Evolutionary conservation across 2,888 invertebrate species (phyloP).

Genomic region (Ornithoptera priamus): DNA sequence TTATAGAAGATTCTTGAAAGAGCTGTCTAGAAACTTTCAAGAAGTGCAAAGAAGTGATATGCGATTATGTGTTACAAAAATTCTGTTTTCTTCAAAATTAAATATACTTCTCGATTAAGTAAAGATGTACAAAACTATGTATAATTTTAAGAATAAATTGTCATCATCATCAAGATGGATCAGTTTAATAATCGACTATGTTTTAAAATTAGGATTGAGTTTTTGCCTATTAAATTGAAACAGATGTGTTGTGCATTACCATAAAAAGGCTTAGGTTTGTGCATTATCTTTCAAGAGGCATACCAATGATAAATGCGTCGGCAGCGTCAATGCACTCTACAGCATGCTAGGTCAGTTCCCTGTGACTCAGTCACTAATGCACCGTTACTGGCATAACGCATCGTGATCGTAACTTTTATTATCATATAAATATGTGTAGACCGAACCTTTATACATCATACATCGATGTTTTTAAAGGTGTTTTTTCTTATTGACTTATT

Average conservation of each 20-base stretch:
- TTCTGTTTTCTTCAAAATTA: too few species aligned
- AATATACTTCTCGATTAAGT: too few species aligned
- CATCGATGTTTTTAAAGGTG: conserved; percentile 33
- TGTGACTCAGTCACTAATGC: conserved; percentile 73
- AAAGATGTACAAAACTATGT: too few species aligned
- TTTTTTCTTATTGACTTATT: background rate
- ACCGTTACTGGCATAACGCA: conserved; percentile 72
- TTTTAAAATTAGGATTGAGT: conserved; percentile 18
- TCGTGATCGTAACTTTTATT: conserved; percentile 60
- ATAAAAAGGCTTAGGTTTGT: conserved; percentile 60
- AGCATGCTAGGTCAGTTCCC: conserved; percentile 80
- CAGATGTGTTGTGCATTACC: conserved; percentile 75
- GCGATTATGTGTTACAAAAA: too few species aligned
- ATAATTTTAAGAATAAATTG: background rate
- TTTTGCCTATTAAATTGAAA: conserved; percentile 51
- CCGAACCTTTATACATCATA: conserved; percentile 1
- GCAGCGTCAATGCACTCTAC: conserved; percentile 75
- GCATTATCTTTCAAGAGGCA: conserved; percentile 76
- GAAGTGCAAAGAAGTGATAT: background rate
- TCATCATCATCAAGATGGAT: background rate
- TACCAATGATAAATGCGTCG: conserved; percentile 72
- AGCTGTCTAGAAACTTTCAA: background rate
- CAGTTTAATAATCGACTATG: background rate
- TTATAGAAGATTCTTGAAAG: background rate
- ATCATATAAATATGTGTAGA: conserved; percentile 30